A percentile compares a stretch with the other conserved stretches of the same genome.
Evolutionary conservation across 2,113 vertebrate genomes (phyloP).

Genomic region (Takifugu bimaculatus): DNA sequence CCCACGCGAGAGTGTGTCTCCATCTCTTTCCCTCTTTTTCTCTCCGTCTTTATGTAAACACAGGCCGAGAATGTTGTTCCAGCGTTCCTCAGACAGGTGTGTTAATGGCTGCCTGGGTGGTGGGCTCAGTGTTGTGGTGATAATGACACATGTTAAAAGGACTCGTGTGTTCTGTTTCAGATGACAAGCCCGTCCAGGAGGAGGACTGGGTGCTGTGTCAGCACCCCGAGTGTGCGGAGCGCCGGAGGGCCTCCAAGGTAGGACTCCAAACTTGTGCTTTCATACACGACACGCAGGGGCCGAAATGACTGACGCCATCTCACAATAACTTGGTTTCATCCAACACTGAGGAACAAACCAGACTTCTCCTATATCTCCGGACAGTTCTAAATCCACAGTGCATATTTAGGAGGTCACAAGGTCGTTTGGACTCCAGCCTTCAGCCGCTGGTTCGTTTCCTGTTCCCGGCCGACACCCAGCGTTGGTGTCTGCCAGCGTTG

Average conservation of each 20-base stretch:
- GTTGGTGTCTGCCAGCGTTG: neutral
- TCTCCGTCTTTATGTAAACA: conserved; percentile 33
- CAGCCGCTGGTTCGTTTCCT: too few species aligned
- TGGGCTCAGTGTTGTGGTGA: conserved; percentile 22
- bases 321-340: too few species aligned
- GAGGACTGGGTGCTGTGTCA: conserved; percentile 83
- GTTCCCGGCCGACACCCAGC: neutral
- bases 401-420: neutral
- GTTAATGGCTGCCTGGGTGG: conserved; percentile 26
- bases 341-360: too few species aligned
- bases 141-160: conserved; percentile 24
- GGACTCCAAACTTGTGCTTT: conserved; percentile 22
- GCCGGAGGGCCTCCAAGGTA: conserved; percentile 84
- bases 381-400: too few species aligned
- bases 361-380: too few species aligned
- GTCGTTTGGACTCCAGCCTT: neutral
- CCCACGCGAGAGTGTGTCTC: conserved; percentile 23
- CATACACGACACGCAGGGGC: too few species aligned
- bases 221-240: conserved; percentile 79
- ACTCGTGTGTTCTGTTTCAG: conserved; percentile 68
- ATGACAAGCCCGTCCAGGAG: conserved; percentile 76
- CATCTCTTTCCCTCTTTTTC: conserved; percentile 9
- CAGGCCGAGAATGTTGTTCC: conserved; percentile 24
- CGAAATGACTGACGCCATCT: too few species aligned
- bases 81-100: conserved; percentile 35